Conservation (phyloP, 2,113 vertebrate species). For the Salvator merianae region DNA sequence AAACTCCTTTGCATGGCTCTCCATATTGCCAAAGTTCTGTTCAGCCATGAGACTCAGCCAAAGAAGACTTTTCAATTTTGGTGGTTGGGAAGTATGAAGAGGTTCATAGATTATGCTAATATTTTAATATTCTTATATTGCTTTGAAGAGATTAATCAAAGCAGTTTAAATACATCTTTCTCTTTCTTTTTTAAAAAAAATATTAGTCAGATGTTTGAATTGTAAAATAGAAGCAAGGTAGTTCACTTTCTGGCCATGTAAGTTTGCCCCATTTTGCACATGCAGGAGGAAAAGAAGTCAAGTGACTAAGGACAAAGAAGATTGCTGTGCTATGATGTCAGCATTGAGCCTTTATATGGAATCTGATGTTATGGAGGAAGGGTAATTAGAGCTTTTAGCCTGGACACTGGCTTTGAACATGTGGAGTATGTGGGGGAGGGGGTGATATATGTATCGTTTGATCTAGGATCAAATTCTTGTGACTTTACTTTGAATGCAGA, state of each 20-base stretch:
- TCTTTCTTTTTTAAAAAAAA: not conserved
- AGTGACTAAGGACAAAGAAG: conserved; percentile 8
- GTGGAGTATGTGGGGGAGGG: not conserved
- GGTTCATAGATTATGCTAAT: not conserved
- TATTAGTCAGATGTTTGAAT: not conserved
- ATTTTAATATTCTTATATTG: not conserved
- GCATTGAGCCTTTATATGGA: conserved; percentile 38
- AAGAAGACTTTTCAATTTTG: no score
- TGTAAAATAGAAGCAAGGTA: conserved; percentile 21
- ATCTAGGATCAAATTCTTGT: not conserved
- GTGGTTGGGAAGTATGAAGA: no score
- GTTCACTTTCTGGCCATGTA: conserved; percentile 34
- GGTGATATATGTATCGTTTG: not conserved
- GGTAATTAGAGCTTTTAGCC: conserved; percentile 37
- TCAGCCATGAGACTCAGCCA: no score
- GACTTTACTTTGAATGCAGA: not conserved
- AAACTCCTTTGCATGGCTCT: no score
- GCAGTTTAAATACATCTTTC: not conserved
- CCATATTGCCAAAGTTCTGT: no score
- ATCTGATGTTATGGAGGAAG: conserved; percentile 34
- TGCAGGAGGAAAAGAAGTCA: conserved; percentile 14
- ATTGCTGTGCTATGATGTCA: conserved; percentile 25
- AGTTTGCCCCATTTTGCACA: conserved; percentile 40
- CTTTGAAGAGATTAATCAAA: not conserved
- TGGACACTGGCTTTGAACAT: conserved; percentile 19